A percentile compares a stretch with the other conserved stretches of the same genome.
phyloP scores from a whole-genome alignment of 2,888 invertebrate species.

The Choreutis nemorana region DNA sequence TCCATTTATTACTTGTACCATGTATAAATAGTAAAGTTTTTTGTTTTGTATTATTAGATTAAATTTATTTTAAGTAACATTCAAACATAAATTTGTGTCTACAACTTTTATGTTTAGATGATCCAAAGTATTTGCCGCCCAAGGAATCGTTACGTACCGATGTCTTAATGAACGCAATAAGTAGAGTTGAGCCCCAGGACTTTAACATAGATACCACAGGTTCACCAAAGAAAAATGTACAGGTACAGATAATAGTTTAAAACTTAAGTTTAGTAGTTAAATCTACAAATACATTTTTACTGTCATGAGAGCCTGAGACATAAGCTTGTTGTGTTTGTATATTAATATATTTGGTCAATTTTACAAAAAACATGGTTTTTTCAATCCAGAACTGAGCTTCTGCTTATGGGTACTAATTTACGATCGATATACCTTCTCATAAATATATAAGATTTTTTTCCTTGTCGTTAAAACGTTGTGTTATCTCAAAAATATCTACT shows the following conservation, averaged over 20 bases:
- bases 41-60: too few relatives aligned
- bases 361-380: neutral
- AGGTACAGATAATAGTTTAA: slow-evolving; percentile 23
- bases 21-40: too few relatives aligned
- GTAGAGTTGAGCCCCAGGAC: slow-evolving; percentile 35
- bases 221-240: slow-evolving; percentile 31
- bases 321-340: slow-evolving; percentile 1
- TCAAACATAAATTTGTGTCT: neutral
- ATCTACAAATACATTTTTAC: neutral
- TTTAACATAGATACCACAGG: slow-evolving; percentile 42
- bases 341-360: neutral
- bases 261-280: neutral
- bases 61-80: neutral
- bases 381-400: too few relatives aligned
- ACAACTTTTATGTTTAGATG: slow-evolving; percentile 35
- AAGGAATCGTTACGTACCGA: slow-evolving; percentile 44
- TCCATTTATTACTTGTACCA: neutral
- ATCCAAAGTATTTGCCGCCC: slow-evolving; percentile 47
- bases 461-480: too few relatives aligned
- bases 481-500: too few relatives aligned
- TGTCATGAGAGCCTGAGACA: neutral
- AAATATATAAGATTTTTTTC: too few relatives aligned
- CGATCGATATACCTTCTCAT: too few relatives aligned
- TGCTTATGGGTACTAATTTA: too few relatives aligned
- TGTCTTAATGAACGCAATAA: slow-evolving; percentile 39